phyloP scores from a whole-genome alignment of 2,888 invertebrate genomes.

The Sinotaia quadrata region DNA sequence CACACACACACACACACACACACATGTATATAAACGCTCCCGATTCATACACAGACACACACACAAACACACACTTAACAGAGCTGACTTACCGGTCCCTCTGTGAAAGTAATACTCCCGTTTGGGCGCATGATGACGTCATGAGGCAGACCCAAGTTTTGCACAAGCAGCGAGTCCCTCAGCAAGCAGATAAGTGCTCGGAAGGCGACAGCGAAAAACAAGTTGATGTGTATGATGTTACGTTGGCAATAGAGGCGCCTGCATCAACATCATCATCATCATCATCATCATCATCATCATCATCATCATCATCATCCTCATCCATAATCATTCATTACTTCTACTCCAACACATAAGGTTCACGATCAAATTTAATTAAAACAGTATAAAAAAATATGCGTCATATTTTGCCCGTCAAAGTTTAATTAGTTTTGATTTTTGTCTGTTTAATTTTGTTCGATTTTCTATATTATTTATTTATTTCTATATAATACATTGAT shows the following conservation, averaged over 20 bases:
- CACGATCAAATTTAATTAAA: too few species aligned
- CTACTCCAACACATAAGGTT: too few species aligned
- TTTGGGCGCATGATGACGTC: constrained; percentile 36
- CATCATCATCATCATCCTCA: not conserved
- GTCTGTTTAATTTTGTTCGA: too few species aligned
- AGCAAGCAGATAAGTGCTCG: constrained; percentile 77
- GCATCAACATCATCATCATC: constrained; percentile 17
- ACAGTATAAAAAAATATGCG: too few species aligned
- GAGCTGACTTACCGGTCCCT: constrained; percentile 30
- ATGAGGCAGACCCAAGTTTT: constrained; percentile 38
- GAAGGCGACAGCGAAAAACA: constrained; percentile 80
- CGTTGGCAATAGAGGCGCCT: constrained; percentile 80
- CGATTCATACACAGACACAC: not conserved
- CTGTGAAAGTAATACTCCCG: constrained; percentile 26
- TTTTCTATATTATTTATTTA: too few species aligned
- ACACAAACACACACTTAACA: not conserved
- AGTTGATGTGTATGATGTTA: constrained; percentile 80
- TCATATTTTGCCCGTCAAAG: too few species aligned
- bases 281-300: not conserved
- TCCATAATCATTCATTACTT: too few species aligned
- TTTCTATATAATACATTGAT: too few species aligned
- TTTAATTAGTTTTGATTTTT: too few species aligned
- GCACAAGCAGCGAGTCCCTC: constrained; percentile 76
- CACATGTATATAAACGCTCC: not conserved
- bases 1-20: not conserved